Conservation (phyloP, 2,888 invertebrate genomes). For the Drosophila diplacantha region DNA sequence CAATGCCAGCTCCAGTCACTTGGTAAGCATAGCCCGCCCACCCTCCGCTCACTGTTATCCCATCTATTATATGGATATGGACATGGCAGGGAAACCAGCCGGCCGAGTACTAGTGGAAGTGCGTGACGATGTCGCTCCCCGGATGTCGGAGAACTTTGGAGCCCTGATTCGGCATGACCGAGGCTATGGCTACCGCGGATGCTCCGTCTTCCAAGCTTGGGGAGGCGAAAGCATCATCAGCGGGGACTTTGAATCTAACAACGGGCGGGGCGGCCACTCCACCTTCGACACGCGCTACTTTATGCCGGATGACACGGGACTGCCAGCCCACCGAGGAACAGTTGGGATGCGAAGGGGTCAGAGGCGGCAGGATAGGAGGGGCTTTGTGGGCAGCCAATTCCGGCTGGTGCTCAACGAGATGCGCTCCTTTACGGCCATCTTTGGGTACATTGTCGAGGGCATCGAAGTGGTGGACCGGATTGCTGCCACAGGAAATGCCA, state of each 20-base stretch:
- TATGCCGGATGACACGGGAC: slow-evolving; percentile 88
- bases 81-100: slow-evolving; percentile 83
- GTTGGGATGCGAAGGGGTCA: slow-evolving; percentile 90
- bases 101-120: slow-evolving; percentile 88
- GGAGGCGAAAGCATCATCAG: slow-evolving; percentile 89
- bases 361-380: slow-evolving; percentile 85
- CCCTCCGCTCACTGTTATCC: slow-evolving; percentile 78
- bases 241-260: slow-evolving; percentile 89
- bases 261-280: slow-evolving; percentile 87
- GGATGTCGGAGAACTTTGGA: slow-evolving; percentile 89
- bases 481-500: slow-evolving; percentile 86
- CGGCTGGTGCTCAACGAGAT: slow-evolving; percentile 89
- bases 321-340: slow-evolving; percentile 86
- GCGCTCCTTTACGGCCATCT: slow-evolving; percentile 89
- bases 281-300: slow-evolving; percentile 88
- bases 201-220: slow-evolving; percentile 90
- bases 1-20: neutral
- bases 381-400: slow-evolving; percentile 91
- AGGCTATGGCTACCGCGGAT: slow-evolving; percentile 88
- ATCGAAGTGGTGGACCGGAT: slow-evolving; percentile 88
- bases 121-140: slow-evolving; percentile 87
- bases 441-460: slow-evolving; percentile 88
- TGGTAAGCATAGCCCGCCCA: slow-evolving; percentile 15
- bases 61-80: slow-evolving; percentile 87
- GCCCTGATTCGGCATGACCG: slow-evolving; percentile 85